These are phyloP conservation scores for Globia sparganii DNA, from an alignment of 2,888 invertebrate species.

Conservation along the genomic window DNA sequence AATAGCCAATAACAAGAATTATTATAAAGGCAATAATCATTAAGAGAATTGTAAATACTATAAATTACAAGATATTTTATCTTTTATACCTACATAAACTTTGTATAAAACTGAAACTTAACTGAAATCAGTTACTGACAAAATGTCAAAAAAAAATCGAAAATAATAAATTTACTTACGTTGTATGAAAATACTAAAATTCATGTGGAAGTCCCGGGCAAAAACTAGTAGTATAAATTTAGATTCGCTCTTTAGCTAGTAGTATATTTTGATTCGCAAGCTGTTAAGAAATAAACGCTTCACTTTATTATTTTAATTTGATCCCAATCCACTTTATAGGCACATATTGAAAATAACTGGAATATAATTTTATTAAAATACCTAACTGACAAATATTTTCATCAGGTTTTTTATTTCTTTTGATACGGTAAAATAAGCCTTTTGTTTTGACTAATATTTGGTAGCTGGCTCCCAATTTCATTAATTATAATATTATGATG, in stretches of 20 bases:
- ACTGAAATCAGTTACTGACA: not conserved
- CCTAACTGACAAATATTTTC: not conserved
- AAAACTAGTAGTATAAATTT: not conserved
- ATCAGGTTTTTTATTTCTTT: not conserved
- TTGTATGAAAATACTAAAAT: not conserved
- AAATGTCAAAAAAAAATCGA: no score
- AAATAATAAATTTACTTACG: no score
- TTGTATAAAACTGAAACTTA: not conserved
- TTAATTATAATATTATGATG: not conserved
- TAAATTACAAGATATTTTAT: slow-evolving; percentile 10
- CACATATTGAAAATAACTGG: slow-evolving; percentile 18
- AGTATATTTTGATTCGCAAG: not conserved
- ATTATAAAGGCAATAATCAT: slow-evolving; percentile 34
- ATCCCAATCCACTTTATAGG: not conserved
- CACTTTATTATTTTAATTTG: not conserved
- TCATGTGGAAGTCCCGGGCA: accelerated
- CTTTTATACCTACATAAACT: slow-evolving; percentile 2
- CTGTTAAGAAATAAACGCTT: slow-evolving; percentile 8
- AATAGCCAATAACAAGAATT: slow-evolving; percentile 33
- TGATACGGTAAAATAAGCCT: not conserved
- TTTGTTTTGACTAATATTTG: not conserved
- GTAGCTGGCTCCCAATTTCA: not conserved
- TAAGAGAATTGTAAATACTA: slow-evolving; percentile 43
- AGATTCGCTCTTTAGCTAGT: no score
- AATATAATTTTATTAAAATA: slow-evolving; percentile 12